A percentile compares a stretch with the other conserved stretches of the same genome.
Evolutionary conservation across 2,113 vertebrate species (phyloP).

Genomic region (Oenanthe melanoleuca): DNA sequence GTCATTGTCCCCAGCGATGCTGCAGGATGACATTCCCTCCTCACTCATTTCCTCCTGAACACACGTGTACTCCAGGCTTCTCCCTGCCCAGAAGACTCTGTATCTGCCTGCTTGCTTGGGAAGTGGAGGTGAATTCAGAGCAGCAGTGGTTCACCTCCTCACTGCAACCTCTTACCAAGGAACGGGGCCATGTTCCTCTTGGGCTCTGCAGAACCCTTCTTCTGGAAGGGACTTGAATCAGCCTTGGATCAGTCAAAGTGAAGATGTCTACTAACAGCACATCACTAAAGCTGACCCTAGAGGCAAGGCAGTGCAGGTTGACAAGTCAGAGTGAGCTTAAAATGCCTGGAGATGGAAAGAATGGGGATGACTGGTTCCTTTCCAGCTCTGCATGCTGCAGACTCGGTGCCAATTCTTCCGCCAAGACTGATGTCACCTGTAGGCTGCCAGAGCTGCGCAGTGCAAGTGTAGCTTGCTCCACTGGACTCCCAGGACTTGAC

Average conservation of each 20-base stretch:
- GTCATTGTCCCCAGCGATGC: neutral
- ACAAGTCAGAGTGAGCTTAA: neutral
- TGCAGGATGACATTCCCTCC: constrained; percentile 27
- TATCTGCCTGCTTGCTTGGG: neutral
- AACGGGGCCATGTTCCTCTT: neutral
- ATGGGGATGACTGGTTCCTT: neutral
- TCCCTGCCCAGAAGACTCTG: neutral
- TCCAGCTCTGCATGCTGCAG: neutral
- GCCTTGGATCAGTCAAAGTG: neutral
- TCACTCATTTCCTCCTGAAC: constrained; percentile 18
- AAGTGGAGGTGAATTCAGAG: neutral
- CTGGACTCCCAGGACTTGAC: neutral
- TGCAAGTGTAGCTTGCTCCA: neutral
- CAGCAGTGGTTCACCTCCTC: neutral
- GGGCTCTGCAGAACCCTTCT: neutral
- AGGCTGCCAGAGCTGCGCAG: neutral
- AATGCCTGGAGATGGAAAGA: neutral
- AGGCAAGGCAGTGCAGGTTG: neutral
- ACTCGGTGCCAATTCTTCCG: neutral
- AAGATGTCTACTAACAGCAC: neutral
- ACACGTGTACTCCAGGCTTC: neutral
- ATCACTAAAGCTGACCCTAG: neutral
- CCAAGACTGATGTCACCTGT: neutral
- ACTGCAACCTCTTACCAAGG: neutral
- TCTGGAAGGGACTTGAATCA: neutral